These are phyloP conservation scores for Ophioninae sp. DNA, from an alignment of 2,888 invertebrate species.

Conservation along the genomic window DNA sequence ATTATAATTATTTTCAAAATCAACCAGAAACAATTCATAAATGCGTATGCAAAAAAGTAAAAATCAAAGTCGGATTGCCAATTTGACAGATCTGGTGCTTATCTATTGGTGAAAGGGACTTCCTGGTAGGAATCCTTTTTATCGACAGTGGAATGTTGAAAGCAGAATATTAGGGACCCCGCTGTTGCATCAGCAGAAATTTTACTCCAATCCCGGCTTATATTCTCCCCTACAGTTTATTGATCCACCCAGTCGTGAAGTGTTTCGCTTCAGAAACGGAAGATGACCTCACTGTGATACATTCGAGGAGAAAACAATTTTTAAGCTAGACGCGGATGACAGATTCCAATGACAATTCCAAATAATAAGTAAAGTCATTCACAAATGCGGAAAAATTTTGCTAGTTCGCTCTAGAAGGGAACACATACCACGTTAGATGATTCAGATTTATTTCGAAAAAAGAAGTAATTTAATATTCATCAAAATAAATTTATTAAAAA, in stretches of 20 bases:
- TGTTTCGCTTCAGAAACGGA: neutral
- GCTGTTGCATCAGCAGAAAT: neutral
- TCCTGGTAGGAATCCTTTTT: neutral
- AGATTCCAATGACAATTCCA: neutral
- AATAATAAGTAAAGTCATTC: neutral
- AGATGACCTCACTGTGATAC: conserved; percentile 24
- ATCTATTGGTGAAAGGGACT: neutral
- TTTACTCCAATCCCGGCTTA: neutral
- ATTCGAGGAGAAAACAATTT: neutral
- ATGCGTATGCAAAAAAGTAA: too few relatives aligned
- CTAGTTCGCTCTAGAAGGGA: neutral
- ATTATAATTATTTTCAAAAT: too few relatives aligned
- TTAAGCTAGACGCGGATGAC: neutral
- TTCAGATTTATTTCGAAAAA: neutral
- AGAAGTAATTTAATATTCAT: too few relatives aligned
- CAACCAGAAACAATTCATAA: too few relatives aligned
- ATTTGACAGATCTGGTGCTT: too few relatives aligned
- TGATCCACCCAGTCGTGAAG: neutral
- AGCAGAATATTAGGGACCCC: neutral
- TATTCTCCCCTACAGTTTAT: neutral
- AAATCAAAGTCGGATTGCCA: too few relatives aligned
- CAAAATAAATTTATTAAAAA: too few relatives aligned
- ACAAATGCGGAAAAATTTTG: neutral
- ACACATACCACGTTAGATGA: neutral
- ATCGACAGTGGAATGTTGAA: neutral